Percentiles rank a stretch among this genome's conserved stretches.
Conservation (phyloP, 1,140 invertebrate genomes). For the Drosophila leontia region DNA sequence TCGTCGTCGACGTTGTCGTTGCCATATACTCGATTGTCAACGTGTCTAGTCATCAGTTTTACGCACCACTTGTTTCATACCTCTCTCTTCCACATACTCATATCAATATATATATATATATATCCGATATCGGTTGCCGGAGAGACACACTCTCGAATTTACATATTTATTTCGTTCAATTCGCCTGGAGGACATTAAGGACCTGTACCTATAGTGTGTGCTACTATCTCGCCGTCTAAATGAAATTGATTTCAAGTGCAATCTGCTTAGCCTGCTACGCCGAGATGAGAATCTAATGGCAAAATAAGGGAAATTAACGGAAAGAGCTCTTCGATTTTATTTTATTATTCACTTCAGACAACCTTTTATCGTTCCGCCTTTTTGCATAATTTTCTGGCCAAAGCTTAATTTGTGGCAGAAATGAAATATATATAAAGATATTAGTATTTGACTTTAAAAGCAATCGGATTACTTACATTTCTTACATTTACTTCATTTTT, state of each 20-base stretch:
- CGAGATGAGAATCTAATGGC: constrained; percentile 17
- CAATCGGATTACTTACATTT: constrained; percentile 19
- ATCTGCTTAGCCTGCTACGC: constrained; percentile 10
- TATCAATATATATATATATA: not conserved
- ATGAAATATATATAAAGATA: not conserved
- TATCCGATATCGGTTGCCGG: constrained; percentile 14
- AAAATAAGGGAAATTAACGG: constrained; percentile 11
- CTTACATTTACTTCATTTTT: not conserved
- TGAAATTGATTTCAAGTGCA: constrained; percentile 39
- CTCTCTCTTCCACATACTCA: constrained; percentile 1
- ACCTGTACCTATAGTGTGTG: not conserved
- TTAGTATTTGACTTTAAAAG: not conserved
- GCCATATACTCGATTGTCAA: constrained; percentile 59
- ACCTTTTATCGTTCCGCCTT: not conserved
- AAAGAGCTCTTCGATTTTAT: constrained; percentile 16
- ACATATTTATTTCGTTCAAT: constrained; percentile 71
- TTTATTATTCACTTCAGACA: constrained; percentile 12
- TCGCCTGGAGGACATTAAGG: constrained; percentile 13
- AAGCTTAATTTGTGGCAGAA: constrained; percentile 7
- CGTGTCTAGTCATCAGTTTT: constrained; percentile 77
- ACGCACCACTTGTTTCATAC: constrained; percentile 65
- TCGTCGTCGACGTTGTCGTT: constrained; percentile 46
- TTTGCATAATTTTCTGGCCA: not conserved
- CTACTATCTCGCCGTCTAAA: constrained; percentile 14
- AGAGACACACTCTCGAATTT: constrained; percentile 43